Base-by-base conservation (phyloP, 2,113 vertebrate species). In the Tragelaphus imberbis region DNA sequence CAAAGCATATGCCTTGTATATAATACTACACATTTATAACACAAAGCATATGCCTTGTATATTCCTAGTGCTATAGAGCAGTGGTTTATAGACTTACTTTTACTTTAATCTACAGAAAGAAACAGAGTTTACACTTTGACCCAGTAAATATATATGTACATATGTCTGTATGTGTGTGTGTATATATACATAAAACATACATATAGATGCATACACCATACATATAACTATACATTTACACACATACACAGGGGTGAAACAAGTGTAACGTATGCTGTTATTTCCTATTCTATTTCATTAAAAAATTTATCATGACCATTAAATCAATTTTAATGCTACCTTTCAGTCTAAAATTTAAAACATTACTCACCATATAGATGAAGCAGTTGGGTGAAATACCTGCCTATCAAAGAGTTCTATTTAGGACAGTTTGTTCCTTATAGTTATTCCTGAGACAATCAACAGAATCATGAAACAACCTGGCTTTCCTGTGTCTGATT, bases 281-380 rank as follows among this genome's bases (percentile, higher is more conserved):
- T 87, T 91, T 88, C 47, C 79, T 92, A 94, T 36, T 79, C 30
- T 94, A 77, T 65, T 59, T 59, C 84, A 71, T 88, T 44, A 90
- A 86, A 47, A 40, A n/a, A 75, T 91, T 95, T 53, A 95, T 93
- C 30, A 84, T 88, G 49, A 77, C 9, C 51, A 91, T 53, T 89
- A 47, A 85, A 93, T 80, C 36, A 95, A 88, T 88, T 94, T 94
- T 27, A 94, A 75, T 87, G 68, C 61, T 96, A 84, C 30, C 36
- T 49, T 63, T 44, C 51, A 85, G 33, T 95, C 36, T 93, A 75
- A 93, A 87, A 75, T 89, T 71, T 85, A 85, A 86, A 96, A 89
- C n/a, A 10, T 56, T 85, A 91, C 17, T 14, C 7, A 95, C 58
- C 56, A 88, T 63, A 88, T 1, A 75, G 75, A 87, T 75, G 55